Conservation (phyloP, 2,888 invertebrate genomes). For the Leptopilina syphax region DNA sequence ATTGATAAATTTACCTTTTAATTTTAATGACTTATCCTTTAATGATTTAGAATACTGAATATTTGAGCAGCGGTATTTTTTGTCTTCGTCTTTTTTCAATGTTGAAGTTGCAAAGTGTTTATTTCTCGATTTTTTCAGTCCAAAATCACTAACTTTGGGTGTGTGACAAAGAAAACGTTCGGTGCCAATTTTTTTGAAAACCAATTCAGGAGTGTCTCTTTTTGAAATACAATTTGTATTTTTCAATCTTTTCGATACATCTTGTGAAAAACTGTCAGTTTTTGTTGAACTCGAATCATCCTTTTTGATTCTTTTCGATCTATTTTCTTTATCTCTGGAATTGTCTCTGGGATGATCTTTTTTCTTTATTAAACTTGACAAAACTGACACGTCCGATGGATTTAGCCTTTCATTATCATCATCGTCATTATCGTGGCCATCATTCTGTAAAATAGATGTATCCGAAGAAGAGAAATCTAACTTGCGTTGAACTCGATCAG, state of each 20-base stretch:
- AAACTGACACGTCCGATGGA: conserved; percentile 68
- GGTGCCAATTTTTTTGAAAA: conserved; percentile 63
- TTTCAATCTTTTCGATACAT: conserved; percentile 62
- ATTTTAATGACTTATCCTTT: conserved; percentile 65
- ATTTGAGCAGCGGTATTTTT: conserved; percentile 61
- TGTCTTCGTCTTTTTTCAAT: conserved; percentile 68
- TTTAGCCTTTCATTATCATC: conserved; percentile 57
- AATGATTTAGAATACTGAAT: conserved; percentile 60
- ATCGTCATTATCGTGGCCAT: conserved; percentile 58
- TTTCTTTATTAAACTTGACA: conserved; percentile 67
- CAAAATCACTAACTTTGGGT: conserved; percentile 63
- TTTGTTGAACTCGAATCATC: conserved; percentile 64
- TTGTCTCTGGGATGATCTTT: conserved; percentile 70
- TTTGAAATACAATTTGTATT: conserved; percentile 67
- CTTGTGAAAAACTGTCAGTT: conserved; percentile 60
- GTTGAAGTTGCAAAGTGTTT: conserved; percentile 67
- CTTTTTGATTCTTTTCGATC: conserved; percentile 70
- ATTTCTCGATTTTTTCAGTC: conserved; percentile 62
- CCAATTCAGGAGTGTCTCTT: conserved; percentile 64
- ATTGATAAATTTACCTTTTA: conserved; percentile 63
- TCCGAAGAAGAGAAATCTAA: conserved; percentile 71
- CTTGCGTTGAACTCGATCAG: conserved; percentile 68
- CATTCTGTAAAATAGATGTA: conserved; percentile 67
- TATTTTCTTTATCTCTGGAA: conserved; percentile 72
- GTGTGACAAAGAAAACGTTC: conserved; percentile 60